Evolutionary conservation across 2,888 invertebrate species (phyloP), one percentile per base, ranked within the genome.

Genomic region (Apotomis betuletana): DNA sequence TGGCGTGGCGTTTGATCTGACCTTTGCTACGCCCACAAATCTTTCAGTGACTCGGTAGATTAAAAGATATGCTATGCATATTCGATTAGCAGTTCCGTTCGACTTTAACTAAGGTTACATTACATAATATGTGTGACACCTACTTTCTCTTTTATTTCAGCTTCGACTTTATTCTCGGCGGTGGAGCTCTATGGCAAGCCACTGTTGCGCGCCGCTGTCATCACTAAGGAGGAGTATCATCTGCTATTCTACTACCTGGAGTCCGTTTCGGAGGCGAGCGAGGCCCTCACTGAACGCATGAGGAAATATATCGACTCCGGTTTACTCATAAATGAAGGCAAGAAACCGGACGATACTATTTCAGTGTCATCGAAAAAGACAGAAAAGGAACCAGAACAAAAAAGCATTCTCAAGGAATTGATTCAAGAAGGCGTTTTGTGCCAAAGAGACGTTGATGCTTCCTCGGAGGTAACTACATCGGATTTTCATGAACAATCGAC

Each of bases 141-240:
- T 71, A 79, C 79, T 82, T 83, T 84, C 80, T 84, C 80, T 83
- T 84, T 86, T 83, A 77, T 93, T 92, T 75, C 93, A 93, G 93
- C 93, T 78, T 87, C 93, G 75, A 94, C 94, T 74, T 84, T 95
- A 74, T 94, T 94, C 84, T 95, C 95, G 75, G 95, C 95, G 63
- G 93, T 94, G 78, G 95, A 95, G 83, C 87, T 95, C 70, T 95
- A 95, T 82, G 95, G 95, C 27, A 94, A 94, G 78, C 95, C 95
- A 1, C 87, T 95, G 70, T 82, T 93, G 49, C 87, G 93, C 54
- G 93, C 93, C 64, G 90, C 92, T 60, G 92, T 88, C 74, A 92
- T 94, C 76, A 91, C 90, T 15, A 91, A 92, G 74, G 92, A 93
- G 76, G 94, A 94, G 77, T 94, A 94, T 76, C 92, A 94, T 77